A percentile compares a stretch with the other conserved stretches of the same genome.
These are phyloP conservation scores for Meteorus colon DNA, from an alignment of 2,888 invertebrate genomes.

Conservation along the genomic window DNA sequence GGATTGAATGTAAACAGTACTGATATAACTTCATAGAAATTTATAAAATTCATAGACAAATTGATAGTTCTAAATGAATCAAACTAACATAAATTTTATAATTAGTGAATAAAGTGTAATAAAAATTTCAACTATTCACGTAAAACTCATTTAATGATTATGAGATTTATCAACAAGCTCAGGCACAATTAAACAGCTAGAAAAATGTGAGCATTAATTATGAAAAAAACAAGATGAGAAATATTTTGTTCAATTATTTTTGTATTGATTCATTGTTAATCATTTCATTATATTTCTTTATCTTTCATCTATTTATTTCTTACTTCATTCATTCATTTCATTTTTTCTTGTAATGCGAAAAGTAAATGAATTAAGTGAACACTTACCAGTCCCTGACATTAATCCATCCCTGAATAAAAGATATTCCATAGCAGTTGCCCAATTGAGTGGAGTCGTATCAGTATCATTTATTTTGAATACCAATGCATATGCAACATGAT, in stretches of 20 bases:
- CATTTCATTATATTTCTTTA: not conserved
- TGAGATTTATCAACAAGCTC: not conserved
- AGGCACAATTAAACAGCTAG: not conserved
- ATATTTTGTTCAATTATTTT: constrained; percentile 21
- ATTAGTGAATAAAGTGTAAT: not conserved
- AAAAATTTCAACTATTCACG: not conserved
- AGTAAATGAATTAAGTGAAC: not conserved
- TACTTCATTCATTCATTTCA: not conserved
- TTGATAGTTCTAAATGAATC: not conserved
- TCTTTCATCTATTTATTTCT: too few relatives aligned
- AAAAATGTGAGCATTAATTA: not conserved
- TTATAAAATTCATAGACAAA: not conserved
- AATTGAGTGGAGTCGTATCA: constrained; percentile 89
- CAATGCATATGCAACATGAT: constrained; percentile 87
- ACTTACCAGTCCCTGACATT: constrained; percentile 88
- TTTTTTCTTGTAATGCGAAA: not conserved
- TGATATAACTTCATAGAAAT: not conserved
- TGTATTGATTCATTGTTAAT: constrained; percentile 4
- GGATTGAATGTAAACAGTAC: not conserved
- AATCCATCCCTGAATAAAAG: constrained; percentile 89
- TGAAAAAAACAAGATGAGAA: constrained; percentile 11
- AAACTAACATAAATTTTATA: not conserved
- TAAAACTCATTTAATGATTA: not conserved
- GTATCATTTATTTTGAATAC: constrained; percentile 89
- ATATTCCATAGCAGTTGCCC: constrained; percentile 95